Base-by-base conservation (phyloP, 2,797 vertebrate species). In the Botia kubotai region DNA sequence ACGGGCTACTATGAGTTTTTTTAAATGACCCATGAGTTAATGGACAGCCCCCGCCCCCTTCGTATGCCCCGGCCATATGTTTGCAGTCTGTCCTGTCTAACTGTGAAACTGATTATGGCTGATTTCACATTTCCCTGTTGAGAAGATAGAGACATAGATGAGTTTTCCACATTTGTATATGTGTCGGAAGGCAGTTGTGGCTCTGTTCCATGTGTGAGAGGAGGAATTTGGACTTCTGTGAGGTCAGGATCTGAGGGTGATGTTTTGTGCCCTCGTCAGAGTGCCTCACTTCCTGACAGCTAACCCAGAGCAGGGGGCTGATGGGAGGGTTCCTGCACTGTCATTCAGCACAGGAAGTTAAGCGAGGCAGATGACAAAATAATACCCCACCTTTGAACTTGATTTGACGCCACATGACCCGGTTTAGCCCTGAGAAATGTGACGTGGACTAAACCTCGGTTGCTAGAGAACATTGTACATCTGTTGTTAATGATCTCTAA, bases 281-380 rank as follows among this genome's bases (percentile, higher is more conserved):
- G 91, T 89, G 87, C 90, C 87, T 13, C 81, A 79, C 81, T 91
- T 93, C 90, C 91, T 91, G 90, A 89, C 88, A 62, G 65, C 82
- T 85, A 84, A 88, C 84, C 83, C 86, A 85, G 88, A 89, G 86
- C 84, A 13, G 60, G 80, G 66, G 67, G 83, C 74, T 86, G 85
- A 72, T 69, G 84, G 81, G 68, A 68, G 82, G 43, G 36, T 82
- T 72, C 82, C 58, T 23, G 57, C 74, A 75, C 81, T 75, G 72
- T 83, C 79, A 77, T 60, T 74, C 79, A 13, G 58, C 67, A 29
- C 70, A 71, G 82, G 84, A 86, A 84, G 81, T 36, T 8, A 19
- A 60, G 33, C 48, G 79, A 62, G 71, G 79, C 69, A 60, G 52
- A 72, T n/a, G 39, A 82, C 81, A 75, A 63, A 75, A 77, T 63